Evolutionary conservation across 1,140 invertebrate genomes (phyloP).

Genomic region (Bombus turneri): DNA sequence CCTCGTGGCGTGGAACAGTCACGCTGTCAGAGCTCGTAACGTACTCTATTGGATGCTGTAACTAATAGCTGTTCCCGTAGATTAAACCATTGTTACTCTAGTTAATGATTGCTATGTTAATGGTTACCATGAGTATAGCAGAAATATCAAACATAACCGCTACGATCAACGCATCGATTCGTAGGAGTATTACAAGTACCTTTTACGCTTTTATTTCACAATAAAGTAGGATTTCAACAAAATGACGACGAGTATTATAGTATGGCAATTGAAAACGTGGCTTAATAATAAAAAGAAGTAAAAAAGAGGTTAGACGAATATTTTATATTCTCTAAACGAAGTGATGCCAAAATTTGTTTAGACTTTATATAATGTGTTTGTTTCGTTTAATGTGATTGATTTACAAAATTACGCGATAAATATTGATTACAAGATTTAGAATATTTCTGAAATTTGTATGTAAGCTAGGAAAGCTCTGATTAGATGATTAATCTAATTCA

Average conservation of each 20-base stretch:
- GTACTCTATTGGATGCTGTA: constrained; percentile 16
- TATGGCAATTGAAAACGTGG: background rate
- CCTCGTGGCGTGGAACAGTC: background rate
- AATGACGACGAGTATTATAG: background rate
- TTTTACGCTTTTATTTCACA: background rate
- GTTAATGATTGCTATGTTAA: background rate
- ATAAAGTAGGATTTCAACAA: background rate
- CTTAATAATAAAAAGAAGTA: too few relatives aligned
- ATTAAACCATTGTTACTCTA: constrained; percentile 18
- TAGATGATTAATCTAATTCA: background rate
- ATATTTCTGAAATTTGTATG: background rate
- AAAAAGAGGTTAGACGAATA: background rate
- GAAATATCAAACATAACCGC: background rate
- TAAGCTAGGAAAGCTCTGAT: background rate
- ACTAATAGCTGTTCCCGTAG: constrained; percentile 31
- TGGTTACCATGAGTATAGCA: background rate
- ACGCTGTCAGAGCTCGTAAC: constrained; percentile 27
- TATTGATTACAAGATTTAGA: background rate
- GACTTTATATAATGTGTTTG: background rate
- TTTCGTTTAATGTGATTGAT: background rate
- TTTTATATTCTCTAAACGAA: background rate
- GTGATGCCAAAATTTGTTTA: background rate
- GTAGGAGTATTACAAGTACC: background rate
- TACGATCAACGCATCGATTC: background rate
- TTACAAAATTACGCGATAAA: background rate